Evolutionary conservation across 2,797 vertebrate genomes (phyloP).

Genomic region (Sebastes hubbsi): DNA sequence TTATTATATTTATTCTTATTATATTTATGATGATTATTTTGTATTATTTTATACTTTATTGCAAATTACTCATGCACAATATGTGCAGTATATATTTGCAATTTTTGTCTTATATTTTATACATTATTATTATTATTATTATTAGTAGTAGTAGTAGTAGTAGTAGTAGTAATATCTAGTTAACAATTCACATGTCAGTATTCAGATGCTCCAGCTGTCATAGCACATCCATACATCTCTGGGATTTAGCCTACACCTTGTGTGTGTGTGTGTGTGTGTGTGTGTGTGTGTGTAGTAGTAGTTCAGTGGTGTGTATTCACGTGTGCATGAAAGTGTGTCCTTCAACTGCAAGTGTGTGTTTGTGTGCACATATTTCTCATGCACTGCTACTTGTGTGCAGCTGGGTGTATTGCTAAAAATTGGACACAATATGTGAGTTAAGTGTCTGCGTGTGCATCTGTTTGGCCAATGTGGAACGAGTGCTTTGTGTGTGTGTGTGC

Average conservation of each 20-base stretch:
- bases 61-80: no score
- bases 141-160: no score
- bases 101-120: no score
- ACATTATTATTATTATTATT: no score
- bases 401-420: slow-evolving; percentile 1
- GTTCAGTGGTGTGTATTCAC: neutral
- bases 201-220: neutral
- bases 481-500: slow-evolving; percentile 19
- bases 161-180: neutral
- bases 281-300: neutral
- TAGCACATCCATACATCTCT: no score
- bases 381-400: neutral
- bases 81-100: no score
- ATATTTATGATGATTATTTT: no score
- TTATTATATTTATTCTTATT: no score
- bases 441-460: slow-evolving; percentile 3
- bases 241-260: no score
- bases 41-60: no score
- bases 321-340: neutral
- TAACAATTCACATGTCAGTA: neutral
- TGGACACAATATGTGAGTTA: neutral
- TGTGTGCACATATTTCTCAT: neutral
- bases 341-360: neutral
- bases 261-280: neutral
- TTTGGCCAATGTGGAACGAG: slow-evolving; percentile 7